Evolutionary conservation across 2,113 vertebrate species (phyloP).

Genomic region (Hippopotamus amphibius): DNA sequence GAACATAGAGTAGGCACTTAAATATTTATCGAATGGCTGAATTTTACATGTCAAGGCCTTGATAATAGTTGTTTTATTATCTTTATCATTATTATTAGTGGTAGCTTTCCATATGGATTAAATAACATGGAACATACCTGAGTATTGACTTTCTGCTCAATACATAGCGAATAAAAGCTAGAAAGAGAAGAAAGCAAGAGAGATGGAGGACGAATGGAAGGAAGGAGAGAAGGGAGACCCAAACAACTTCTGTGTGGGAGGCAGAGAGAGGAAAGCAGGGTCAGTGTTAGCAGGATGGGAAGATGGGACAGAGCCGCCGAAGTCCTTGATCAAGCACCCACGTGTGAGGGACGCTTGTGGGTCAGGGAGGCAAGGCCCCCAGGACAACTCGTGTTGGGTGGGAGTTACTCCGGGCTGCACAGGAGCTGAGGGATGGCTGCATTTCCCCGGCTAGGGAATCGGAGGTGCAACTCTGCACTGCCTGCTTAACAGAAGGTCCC

Average conservation of each 20-base stretch:
- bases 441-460: background rate
- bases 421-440: background rate
- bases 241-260: background rate
- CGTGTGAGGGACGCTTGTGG: rapidly evolving
- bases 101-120: background rate
- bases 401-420: rapidly evolving
- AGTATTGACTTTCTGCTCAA: background rate
- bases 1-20: background rate
- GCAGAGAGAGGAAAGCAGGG: background rate
- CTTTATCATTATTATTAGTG: background rate
- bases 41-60: background rate
- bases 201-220: background rate
- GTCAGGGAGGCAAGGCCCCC: background rate
- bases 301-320: background rate
- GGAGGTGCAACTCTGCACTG: background rate
- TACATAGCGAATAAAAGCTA: background rate
- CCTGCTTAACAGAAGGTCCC: background rate
- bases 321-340: background rate
- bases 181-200: background rate
- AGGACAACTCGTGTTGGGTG: background rate
- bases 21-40: background rate
- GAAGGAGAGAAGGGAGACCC: background rate
- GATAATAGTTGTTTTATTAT: background rate
- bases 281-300: no score
- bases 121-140: background rate